Evolutionary conservation across 2,797 vertebrate species (phyloP), one percentile per base, ranked within the genome.

Genomic region (Oryzias dopingdopingensis): DNA sequence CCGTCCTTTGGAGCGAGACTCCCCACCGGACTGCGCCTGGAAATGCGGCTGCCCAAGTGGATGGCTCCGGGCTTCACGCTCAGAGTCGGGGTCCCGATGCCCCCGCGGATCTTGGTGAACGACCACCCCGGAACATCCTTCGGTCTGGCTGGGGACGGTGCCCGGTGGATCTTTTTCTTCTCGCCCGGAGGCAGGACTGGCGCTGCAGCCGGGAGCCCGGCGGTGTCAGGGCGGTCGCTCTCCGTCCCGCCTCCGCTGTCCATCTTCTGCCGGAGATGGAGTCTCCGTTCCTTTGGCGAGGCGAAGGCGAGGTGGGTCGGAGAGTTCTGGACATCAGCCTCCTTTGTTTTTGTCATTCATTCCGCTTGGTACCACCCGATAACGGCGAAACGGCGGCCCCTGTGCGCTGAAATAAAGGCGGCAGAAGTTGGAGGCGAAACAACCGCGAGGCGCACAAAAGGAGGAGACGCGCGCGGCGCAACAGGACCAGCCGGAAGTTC

Each of bases 61-160:
- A 88, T 92, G 20, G 76, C 81, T 26, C 90, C 92, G 26, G 91
- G 85, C 65, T 91, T 90, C 43, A 90, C 87, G 70, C 77, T 89
- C 49, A 91, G 87, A 45, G 83, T 89, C 62, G 89, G 83, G 17
- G 89, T 81, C 62, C 81, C 81, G 3, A 92, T 90, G 4, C 92
- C 91, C 20, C 94, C 92, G 42, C 94, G 93, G 83, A 93, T 92
- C 87, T 94, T 95, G 32, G 94, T 92, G 62, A 95, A 89, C 14
- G 95, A 94, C 95, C 96, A 97, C 5, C 95, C 95, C 49, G 94
- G 86, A 22, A 93, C 93, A 59, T 96, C 95, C 85, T 93, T 96
- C n/a, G 95, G 96, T 83, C 96, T 91, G 17, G 95, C 96, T 14
- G 96, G 96, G 3, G 96, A 97, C 14, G 95, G 95, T 23, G 95